Conservation (phyloP, 2,797 vertebrate species). For the Lepus townsendii region DNA sequence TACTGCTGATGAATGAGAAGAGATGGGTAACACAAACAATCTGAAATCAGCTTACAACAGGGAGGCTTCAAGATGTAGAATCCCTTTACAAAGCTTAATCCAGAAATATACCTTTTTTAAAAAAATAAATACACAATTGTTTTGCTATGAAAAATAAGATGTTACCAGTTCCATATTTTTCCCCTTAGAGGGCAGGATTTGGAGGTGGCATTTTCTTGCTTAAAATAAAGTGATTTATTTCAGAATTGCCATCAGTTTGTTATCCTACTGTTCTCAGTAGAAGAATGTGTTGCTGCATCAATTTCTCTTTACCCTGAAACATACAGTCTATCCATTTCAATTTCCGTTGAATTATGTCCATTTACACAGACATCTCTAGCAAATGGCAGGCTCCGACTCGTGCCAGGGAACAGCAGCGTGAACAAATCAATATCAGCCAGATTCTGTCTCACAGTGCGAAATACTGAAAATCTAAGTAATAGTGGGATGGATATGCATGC, state of each 20-base stretch:
- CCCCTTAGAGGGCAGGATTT: neutral
- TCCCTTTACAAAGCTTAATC: neutral
- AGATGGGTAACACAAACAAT: neutral
- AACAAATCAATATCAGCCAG: neutral
- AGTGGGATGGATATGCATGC: neutral
- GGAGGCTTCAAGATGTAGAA: neutral
- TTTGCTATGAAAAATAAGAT: neutral
- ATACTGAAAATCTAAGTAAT: constrained; percentile 4
- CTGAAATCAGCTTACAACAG: neutral
- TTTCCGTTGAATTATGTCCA: neutral
- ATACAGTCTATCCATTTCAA: neutral
- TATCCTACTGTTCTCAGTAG: neutral
- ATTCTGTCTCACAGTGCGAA: neutral
- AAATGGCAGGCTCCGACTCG: neutral
- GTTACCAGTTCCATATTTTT: neutral
- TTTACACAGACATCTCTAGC: neutral
- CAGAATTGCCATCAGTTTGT: neutral
- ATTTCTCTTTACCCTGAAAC: neutral
- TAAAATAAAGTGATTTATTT: constrained; percentile 29
- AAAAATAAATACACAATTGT: neutral
- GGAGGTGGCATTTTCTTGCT: neutral
- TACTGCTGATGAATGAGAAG: neutral
- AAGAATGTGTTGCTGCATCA: neutral
- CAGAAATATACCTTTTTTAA: neutral
- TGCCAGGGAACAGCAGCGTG: neutral